Evolutionary conservation across 2,888 invertebrate species (phyloP).

Genomic region (Melanchra persicariae): DNA sequence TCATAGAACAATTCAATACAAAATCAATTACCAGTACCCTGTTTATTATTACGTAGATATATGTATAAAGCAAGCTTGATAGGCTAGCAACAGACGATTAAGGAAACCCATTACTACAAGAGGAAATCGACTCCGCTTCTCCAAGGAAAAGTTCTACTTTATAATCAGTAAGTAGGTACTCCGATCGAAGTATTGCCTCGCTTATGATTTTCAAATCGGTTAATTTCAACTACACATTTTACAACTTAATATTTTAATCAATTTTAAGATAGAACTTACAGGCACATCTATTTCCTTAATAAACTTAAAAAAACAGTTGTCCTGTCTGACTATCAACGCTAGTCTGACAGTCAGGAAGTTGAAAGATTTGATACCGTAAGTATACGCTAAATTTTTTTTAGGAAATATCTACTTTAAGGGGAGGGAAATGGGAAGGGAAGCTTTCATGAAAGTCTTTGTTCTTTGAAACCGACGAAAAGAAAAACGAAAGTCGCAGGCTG

Average conservation of each 20-base stretch:
- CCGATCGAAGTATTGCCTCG: background rate
- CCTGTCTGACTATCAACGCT: too few relatives aligned
- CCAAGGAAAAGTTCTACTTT: constrained; percentile 33
- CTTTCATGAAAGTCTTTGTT: too few relatives aligned
- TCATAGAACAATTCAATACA: too few relatives aligned
- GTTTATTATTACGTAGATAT: too few relatives aligned
- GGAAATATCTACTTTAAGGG: too few relatives aligned
- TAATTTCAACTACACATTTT: background rate
- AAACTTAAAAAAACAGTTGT: background rate
- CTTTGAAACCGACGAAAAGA: too few relatives aligned
- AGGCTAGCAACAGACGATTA: constrained; percentile 14
- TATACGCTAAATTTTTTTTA: too few relatives aligned
- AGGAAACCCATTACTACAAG: constrained; percentile 42
- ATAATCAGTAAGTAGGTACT: constrained; percentile 22
- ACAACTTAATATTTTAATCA: background rate
- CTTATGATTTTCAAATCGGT: background rate
- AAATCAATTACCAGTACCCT: too few relatives aligned
- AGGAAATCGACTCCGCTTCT: constrained; percentile 46
- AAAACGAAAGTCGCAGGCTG: too few relatives aligned
- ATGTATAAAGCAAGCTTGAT: constrained; percentile 1
- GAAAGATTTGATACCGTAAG: too few relatives aligned
- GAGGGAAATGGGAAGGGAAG: too few relatives aligned
- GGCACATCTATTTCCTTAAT: background rate
- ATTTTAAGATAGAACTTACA: background rate
- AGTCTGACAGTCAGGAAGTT: too few relatives aligned